phyloP scores from a whole-genome alignment of 2,797 vertebrate species.

The Pteropus rufus region DNA sequence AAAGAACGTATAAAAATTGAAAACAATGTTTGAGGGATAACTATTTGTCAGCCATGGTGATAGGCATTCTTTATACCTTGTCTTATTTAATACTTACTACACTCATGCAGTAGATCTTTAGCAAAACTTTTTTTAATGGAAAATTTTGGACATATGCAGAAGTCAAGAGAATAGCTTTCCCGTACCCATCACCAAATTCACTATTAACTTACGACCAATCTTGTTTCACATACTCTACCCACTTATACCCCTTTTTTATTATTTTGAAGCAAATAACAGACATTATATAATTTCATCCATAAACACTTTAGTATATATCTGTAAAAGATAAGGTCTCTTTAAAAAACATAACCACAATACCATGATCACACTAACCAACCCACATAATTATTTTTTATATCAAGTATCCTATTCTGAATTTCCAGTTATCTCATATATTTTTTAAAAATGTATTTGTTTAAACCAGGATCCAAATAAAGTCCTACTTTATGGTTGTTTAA shows the following conservation, averaged over 20 bases:
- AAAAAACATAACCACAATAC: neutral
- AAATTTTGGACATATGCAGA: neutral
- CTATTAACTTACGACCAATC: neutral
- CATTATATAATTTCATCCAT: neutral
- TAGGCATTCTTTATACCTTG: neutral
- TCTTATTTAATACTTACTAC: neutral
- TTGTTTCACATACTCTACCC: neutral
- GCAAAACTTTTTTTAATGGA: neutral
- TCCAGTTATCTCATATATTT: neutral
- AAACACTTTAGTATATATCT: neutral
- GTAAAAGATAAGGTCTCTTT: neutral
- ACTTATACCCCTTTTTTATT: neutral
- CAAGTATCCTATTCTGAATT: neutral
- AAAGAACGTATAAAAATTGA: neutral
- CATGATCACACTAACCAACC: neutral
- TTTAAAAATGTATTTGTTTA: neutral
- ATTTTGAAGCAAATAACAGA: neutral
- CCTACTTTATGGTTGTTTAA: neutral
- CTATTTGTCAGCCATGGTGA: neutral
- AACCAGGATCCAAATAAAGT: neutral
- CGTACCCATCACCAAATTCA: neutral
- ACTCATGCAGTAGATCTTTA: neutral
- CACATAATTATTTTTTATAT: neutral
- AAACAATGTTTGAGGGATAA: neutral
- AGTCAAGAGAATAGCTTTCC: neutral